These are phyloP conservation scores for Heterodera schachtii DNA, from an alignment of 1,140 invertebrate species.

Conservation along the genomic window DNA sequence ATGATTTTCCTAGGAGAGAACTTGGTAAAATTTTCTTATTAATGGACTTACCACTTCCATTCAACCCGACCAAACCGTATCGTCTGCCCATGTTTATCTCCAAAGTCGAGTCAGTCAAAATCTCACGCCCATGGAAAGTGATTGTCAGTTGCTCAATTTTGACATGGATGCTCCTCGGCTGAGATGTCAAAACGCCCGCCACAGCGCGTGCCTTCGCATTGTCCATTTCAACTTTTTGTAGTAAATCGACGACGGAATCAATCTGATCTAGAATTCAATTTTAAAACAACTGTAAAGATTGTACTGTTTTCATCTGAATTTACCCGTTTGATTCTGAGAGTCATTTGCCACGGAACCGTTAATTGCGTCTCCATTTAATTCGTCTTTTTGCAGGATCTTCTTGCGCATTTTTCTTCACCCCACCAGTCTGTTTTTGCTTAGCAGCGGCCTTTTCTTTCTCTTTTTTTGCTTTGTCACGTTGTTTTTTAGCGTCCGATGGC, in stretches of 20 bases:
- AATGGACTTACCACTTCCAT: conserved; percentile 81
- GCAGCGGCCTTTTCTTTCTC: conserved; percentile 74
- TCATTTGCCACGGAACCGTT: conserved; percentile 20
- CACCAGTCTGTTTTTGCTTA: conserved; percentile 70
- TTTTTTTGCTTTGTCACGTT: conserved; percentile 93
- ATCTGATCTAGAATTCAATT: conserved; percentile 37
- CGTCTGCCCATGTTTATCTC: conserved; percentile 94
- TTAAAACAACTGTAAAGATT: background rate
- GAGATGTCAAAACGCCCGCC: conserved; percentile 89
- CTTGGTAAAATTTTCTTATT: conserved; percentile 6
- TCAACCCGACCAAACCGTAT: conserved; percentile 92
- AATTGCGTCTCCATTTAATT: conserved; percentile 18
- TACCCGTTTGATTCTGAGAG: conserved; percentile 18
- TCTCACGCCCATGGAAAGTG: conserved; percentile 93
- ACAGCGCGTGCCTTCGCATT: conserved; percentile 90
- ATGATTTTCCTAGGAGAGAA: conserved; percentile 78
- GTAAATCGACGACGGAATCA: conserved; percentile 69
- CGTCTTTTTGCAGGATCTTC: conserved; percentile 35
- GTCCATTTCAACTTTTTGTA: conserved; percentile 79
- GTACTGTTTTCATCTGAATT: too few relatives aligned
- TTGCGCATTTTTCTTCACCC: conserved; percentile 60
- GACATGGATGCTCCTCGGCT: conserved; percentile 89
- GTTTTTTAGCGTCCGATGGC: conserved; percentile 96
- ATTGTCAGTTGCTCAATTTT: conserved; percentile 97
- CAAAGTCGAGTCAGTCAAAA: conserved; percentile 90